phyloP scores from a whole-genome alignment of 2,113 vertebrate species.

The Carettochelys insculpta region DNA sequence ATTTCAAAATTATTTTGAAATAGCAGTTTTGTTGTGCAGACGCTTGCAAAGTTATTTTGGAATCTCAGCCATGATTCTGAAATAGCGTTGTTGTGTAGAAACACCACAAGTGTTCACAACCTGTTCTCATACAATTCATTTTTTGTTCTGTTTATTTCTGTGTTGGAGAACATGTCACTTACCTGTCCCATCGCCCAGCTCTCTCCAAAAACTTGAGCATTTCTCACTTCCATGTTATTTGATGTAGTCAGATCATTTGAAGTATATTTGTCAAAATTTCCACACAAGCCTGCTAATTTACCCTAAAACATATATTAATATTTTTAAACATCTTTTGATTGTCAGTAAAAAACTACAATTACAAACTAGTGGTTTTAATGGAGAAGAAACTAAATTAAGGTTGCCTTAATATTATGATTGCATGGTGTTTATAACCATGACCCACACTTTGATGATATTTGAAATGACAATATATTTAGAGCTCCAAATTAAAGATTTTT shows the following conservation, averaged over 20 bases:
- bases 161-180: conserved; percentile 24
- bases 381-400: not conserved
- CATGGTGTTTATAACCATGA: not conserved
- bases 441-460: not conserved
- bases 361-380: not conserved
- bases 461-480: not conserved
- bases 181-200: conserved; percentile 98
- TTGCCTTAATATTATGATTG: not conserved
- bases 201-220: conserved; percentile 94
- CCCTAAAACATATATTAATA: conserved; percentile 77
- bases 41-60: too few species aligned
- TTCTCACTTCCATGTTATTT: conserved; percentile 96
- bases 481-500: not conserved
- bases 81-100: too few species aligned
- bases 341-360: not conserved
- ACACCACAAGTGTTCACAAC: rapidly evolving
- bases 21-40: too few species aligned
- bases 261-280: conserved; percentile 97
- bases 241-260: conserved; percentile 98
- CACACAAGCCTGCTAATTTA: conserved; percentile 92
- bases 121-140: not conserved
- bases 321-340: not conserved
- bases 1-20: too few species aligned
- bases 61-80: too few species aligned
- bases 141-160: not conserved